Evolutionary conservation across 2,888 invertebrate species (phyloP).

Genomic region (Andricus curvator): DNA sequence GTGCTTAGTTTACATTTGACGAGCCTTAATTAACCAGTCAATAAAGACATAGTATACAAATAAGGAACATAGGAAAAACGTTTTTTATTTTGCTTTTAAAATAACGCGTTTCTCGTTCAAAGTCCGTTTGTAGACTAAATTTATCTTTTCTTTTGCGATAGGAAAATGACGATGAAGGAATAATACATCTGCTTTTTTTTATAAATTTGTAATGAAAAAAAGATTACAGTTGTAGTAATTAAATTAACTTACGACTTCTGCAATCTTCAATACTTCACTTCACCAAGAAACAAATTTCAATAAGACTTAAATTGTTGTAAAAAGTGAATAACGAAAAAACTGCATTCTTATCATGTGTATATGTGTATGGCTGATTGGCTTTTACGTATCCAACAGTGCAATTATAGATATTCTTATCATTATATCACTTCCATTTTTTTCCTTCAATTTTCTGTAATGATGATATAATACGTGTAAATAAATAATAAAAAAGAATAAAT

Average conservation of each 20-base stretch:
- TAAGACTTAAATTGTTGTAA: no score
- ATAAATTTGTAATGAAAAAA: no score
- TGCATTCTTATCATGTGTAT: not conserved
- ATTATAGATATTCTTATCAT: conserved; percentile 5
- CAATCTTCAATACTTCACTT: not conserved
- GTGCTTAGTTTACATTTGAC: conserved; percentile 3
- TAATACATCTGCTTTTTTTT: no score
- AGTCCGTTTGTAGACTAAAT: not conserved
- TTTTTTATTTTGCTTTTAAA: not conserved
- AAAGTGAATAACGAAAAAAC: not conserved
- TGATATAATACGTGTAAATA: not conserved
- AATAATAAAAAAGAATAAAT: not conserved
- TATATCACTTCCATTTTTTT: not conserved
- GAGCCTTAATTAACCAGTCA: not conserved
- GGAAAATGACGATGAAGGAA: no score
- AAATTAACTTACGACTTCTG: not conserved
- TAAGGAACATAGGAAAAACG: conserved; percentile 1
- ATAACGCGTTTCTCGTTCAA: not conserved
- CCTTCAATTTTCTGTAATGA: not conserved
- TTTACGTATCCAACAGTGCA: not conserved
- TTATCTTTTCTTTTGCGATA: not conserved
- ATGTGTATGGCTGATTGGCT: not conserved
- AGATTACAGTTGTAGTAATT: no score
- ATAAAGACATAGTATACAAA: conserved; percentile 16
- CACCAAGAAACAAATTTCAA: no score